A percentile compares a stretch with the other conserved stretches of the same genome.
Conservation (phyloP, 2,888 invertebrate species). For the Andrena bucephala region DNA sequence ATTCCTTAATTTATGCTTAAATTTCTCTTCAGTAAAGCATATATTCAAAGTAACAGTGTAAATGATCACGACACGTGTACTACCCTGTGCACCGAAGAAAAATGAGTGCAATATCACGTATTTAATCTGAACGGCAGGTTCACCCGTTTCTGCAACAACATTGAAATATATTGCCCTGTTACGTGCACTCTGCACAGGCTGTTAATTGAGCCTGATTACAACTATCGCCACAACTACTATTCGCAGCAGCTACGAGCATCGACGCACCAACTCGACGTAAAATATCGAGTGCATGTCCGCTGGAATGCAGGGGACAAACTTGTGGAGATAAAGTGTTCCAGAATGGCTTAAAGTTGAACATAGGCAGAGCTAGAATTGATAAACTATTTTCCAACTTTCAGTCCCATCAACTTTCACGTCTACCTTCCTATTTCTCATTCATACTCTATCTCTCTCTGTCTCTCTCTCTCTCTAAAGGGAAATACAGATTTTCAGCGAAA, state of each 20-base stretch:
- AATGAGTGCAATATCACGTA: neutral
- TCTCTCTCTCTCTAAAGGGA: neutral
- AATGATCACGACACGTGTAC: neutral
- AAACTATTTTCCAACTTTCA: constrained; percentile 41
- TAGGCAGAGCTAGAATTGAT: constrained; percentile 4
- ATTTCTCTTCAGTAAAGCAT: neutral
- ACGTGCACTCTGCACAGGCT: constrained; percentile 1
- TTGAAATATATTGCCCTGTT: constrained; percentile 31
- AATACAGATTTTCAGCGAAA: constrained; percentile 52
- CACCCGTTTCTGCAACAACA: neutral
- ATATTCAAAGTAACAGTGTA: neutral
- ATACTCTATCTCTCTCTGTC: neutral
- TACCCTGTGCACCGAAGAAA: neutral
- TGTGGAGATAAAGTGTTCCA: neutral
- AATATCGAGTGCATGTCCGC: constrained; percentile 29
- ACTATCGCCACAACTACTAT: constrained; percentile 15
- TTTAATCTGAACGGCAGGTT: neutral
- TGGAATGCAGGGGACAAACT: constrained; percentile 3
- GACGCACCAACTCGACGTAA: constrained; percentile 19
- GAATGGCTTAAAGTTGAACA: neutral
- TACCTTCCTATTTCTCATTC: no score
- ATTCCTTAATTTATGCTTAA: neutral
- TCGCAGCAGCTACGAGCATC: constrained; percentile 8
- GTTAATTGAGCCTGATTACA: constrained; percentile 54
- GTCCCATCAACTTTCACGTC: neutral